These are phyloP conservation scores for Tapirus indicus DNA, from an alignment of 2,797 vertebrate species.

Conservation along the genomic window DNA sequence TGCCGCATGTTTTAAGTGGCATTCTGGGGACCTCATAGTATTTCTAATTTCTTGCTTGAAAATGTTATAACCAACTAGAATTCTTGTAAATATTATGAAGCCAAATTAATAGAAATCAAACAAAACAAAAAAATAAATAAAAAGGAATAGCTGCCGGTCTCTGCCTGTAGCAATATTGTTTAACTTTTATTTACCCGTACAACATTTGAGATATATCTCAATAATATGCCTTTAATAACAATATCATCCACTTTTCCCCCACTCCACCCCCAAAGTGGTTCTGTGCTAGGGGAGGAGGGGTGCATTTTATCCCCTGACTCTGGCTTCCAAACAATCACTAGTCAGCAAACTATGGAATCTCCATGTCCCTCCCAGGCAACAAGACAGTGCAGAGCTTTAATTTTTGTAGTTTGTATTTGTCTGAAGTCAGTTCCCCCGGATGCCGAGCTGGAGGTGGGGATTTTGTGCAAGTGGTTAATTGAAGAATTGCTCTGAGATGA, in stretches of 20 bases:
- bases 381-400: background rate
- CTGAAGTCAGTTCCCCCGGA: background rate
- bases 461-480: background rate
- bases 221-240: background rate
- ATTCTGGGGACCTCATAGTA: background rate
- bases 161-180: background rate
- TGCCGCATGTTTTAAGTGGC: background rate
- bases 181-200: background rate
- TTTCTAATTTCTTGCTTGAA: constrained; percentile 1
- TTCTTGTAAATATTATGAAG: background rate
- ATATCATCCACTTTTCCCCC: background rate
- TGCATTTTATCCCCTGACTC: background rate
- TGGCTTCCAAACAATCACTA: background rate
- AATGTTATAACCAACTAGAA: background rate
- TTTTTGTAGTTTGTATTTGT: background rate
- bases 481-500: background rate
- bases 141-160: background rate
- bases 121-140: constrained; percentile 4
- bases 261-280: background rate
- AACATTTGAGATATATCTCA: background rate
- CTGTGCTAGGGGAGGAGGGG: background rate
- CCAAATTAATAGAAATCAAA: constrained; percentile 16
- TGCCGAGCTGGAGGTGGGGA: background rate
- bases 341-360: background rate
- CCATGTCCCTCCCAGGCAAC: background rate